phyloP scores from a whole-genome alignment of 2,797 vertebrate genomes.

The Melanotaenia trifasciata region DNA sequence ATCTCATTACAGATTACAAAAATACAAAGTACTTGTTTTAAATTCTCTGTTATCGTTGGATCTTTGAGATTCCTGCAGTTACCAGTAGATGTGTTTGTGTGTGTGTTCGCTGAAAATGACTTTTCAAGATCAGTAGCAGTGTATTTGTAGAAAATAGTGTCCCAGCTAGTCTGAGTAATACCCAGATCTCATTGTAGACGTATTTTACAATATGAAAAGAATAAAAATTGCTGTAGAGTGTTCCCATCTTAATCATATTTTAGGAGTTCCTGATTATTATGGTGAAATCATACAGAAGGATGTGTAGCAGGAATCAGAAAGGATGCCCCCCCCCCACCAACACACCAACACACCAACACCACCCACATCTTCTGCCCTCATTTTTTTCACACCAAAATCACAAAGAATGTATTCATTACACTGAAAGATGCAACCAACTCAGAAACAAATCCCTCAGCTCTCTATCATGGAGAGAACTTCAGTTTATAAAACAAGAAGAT shows the following conservation, averaged over 20 bases:
- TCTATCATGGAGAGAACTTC: constrained; percentile 32
- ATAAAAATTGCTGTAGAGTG: neutral
- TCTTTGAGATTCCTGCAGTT: neutral
- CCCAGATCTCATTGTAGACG: neutral
- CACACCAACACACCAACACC: neutral
- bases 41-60: neutral
- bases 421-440: neutral
- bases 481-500: constrained; percentile 50
- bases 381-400: constrained; percentile 7
- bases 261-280: neutral
- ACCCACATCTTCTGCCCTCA: neutral
- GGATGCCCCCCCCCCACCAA: neutral
- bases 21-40: neutral
- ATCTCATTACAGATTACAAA: neutral
- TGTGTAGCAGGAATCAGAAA: neutral
- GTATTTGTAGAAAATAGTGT: neutral
- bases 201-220: neutral
- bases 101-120: neutral
- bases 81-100: neutral
- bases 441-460: constrained; percentile 15
- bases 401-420: neutral
- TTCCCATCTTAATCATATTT: neutral
- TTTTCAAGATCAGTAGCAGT: neutral
- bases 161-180: neutral
- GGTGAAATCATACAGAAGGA: too few relatives aligned